These are phyloP conservation scores for Brachyptera risi DNA, from an alignment of 2,888 invertebrate genomes.

Conservation along the genomic window DNA sequence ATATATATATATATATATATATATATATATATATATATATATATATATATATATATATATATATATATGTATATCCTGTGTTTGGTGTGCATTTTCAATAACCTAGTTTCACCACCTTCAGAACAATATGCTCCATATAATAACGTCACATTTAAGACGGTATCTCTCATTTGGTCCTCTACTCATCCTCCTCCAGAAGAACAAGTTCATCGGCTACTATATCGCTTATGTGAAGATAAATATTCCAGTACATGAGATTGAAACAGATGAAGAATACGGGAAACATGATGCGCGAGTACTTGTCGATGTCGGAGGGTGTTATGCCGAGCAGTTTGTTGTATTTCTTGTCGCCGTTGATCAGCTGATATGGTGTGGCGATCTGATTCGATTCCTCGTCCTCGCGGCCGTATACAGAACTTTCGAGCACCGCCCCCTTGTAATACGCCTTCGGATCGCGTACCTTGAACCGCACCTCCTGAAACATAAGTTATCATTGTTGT, in stretches of 20 bases:
- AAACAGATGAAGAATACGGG: slow-evolving; percentile 98
- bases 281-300: slow-evolving; percentile 97
- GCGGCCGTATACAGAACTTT: slow-evolving; percentile 84
- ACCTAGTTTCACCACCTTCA: too few relatives aligned
- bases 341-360: slow-evolving; percentile 81
- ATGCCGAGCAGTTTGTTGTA: slow-evolving; percentile 86
- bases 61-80: too few relatives aligned
- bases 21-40: background rate
- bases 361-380: slow-evolving; percentile 58
- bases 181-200: slow-evolving; percentile 67
- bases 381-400: slow-evolving; percentile 60
- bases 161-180: too few relatives aligned
- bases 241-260: slow-evolving; percentile 98
- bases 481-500: slow-evolving; percentile 43
- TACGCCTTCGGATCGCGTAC: slow-evolving; percentile 91
- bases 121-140: too few relatives aligned
- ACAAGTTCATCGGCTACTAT: slow-evolving; percentile 92
- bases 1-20: background rate
- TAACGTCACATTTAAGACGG: too few relatives aligned
- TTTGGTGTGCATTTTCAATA: too few relatives aligned
- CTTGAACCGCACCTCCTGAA: slow-evolving; percentile 93
- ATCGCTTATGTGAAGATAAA: slow-evolving; percentile 93
- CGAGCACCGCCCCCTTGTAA: slow-evolving; percentile 79
- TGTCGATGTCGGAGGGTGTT: slow-evolving; percentile 97
- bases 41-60: slow-evolving; percentile 17